Evolutionary conservation across 2,888 invertebrate species (phyloP).

Genomic region (Clusia tigrina): DNA sequence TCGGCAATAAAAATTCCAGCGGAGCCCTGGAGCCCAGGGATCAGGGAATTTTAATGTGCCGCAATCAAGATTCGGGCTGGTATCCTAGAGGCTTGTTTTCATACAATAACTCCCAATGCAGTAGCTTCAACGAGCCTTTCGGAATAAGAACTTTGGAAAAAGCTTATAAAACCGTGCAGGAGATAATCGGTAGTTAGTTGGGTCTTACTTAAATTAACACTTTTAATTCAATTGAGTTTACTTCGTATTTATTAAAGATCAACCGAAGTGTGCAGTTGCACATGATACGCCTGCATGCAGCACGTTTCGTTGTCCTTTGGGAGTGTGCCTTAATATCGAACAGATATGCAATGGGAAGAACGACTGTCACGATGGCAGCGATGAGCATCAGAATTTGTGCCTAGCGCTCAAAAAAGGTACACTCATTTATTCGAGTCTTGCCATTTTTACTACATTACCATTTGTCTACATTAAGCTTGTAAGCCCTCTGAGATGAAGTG

Average conservation of each 20-base stretch:
- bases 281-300: constrained; percentile 63
- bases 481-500: constrained; percentile 69
- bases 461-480: constrained; percentile 67
- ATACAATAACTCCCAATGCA: constrained; percentile 67
- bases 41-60: constrained; percentile 76
- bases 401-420: constrained; percentile 47
- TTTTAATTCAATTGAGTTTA: too few relatives aligned
- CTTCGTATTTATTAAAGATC: constrained; percentile 41
- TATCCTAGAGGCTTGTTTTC: constrained; percentile 75
- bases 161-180: constrained; percentile 49
- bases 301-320: constrained; percentile 74
- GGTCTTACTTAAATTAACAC: background rate
- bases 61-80: constrained; percentile 71
- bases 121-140: constrained; percentile 52
- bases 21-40: constrained; percentile 63
- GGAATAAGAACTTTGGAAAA: constrained; percentile 47
- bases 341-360: constrained; percentile 74
- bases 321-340: constrained; percentile 70
- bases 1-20: constrained; percentile 43
- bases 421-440: too few relatives aligned
- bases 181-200: constrained; percentile 52
- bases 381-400: constrained; percentile 67
- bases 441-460: too few relatives aligned
- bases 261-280: constrained; percentile 48
- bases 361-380: constrained; percentile 75